These are phyloP conservation scores for Thaumetopoea pityocampa DNA, from an alignment of 1,140 invertebrate genomes.

Conservation along the genomic window DNA sequence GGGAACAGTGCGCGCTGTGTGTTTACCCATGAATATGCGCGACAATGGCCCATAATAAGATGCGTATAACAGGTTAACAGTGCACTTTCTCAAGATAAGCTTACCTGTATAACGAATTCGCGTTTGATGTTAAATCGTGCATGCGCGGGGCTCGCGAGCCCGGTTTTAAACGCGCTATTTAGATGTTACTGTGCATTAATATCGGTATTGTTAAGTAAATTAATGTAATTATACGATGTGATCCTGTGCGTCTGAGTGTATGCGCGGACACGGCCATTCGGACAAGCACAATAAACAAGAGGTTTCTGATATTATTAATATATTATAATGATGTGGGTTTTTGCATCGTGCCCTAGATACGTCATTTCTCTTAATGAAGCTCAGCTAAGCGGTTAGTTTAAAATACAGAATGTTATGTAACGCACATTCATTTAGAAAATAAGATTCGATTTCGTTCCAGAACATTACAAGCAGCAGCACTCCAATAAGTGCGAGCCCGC, in stretches of 20 bases:
- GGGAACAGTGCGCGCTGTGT: slow-evolving; percentile 65
- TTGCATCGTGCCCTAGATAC: too few species aligned
- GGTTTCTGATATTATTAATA: too few species aligned
- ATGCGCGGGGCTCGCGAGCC: slow-evolving; percentile 41
- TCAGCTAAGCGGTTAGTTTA: too few species aligned
- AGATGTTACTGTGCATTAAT: slow-evolving; percentile 52
- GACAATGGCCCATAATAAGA: slow-evolving; percentile 67
- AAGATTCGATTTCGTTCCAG: neutral
- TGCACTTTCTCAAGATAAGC: slow-evolving; percentile 65
- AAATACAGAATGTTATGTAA: too few species aligned
- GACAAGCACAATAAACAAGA: slow-evolving; percentile 30
- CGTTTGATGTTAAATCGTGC: slow-evolving; percentile 69
- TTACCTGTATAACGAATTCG: slow-evolving; percentile 72
- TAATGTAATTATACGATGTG: slow-evolving; percentile 40
- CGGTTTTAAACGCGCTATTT: slow-evolving; percentile 63
- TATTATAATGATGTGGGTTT: too few species aligned
- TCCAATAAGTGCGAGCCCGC: too few species aligned
- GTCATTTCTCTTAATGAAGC: too few species aligned
- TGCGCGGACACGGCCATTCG: slow-evolving; percentile 23
- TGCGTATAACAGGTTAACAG: slow-evolving; percentile 59
- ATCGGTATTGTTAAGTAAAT: slow-evolving; percentile 60
- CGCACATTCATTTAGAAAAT: too few species aligned
- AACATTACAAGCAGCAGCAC: neutral
- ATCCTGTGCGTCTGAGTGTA: slow-evolving; percentile 15
- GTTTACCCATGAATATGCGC: slow-evolving; percentile 71